Conservation (phyloP, 2,888 invertebrate genomes). For the Rugalucina vietnamica region DNA sequence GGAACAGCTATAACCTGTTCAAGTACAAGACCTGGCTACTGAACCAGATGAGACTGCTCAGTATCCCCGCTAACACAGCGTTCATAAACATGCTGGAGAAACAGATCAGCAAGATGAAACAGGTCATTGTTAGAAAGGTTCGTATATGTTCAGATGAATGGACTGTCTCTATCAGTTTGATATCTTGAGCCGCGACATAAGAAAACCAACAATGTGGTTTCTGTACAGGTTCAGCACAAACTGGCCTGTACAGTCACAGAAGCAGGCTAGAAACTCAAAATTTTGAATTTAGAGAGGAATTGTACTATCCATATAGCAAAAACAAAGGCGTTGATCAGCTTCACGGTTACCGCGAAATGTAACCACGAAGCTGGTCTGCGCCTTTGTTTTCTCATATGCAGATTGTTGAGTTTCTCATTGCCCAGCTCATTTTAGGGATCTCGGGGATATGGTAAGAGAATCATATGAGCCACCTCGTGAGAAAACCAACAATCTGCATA, state of each 20-base stretch:
- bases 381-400: no score
- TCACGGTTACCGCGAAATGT: no score
- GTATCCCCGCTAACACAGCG: conserved; percentile 87
- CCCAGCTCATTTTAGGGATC: no score
- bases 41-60: conserved; percentile 87
- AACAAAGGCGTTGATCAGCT: no score
- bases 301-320: no score
- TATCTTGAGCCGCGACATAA: not conserved
- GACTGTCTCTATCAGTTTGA: not conserved
- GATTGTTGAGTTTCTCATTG: no score
- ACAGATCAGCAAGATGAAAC: conserved; percentile 53
- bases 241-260: not conserved
- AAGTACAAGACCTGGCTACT: conserved; percentile 89
- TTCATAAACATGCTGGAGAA: conserved; percentile 88
- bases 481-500: no score
- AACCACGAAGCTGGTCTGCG: no score
- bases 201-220: not conserved
- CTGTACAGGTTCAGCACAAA: not conserved
- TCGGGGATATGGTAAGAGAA: no score
- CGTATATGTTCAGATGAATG: not conserved
- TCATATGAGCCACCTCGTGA: no score
- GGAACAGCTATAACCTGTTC: conserved; percentile 87
- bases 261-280: no score
- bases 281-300: no score
- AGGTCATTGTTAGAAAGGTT: conserved; percentile 84